Evolutionary conservation across 2,888 invertebrate species (phyloP).

Genomic region (Chirona hameri): DNA sequence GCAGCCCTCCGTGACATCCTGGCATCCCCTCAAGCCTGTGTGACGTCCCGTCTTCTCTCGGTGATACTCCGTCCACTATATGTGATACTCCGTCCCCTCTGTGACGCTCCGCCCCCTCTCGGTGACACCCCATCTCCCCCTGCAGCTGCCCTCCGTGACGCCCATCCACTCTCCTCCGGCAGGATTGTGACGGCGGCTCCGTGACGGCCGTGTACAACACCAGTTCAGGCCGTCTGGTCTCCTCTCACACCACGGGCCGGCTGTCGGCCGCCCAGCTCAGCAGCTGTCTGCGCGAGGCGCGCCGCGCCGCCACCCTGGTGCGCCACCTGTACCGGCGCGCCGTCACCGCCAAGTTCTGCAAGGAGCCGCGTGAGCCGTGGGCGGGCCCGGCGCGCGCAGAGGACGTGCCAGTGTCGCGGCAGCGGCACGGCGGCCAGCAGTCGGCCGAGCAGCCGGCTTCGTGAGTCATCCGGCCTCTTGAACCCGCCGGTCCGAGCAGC

Average conservation of each 20-base stretch:
- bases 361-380: constrained; percentile 22
- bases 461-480: too few species aligned
- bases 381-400: not conserved
- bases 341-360: not conserved
- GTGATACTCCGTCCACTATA: too few species aligned
- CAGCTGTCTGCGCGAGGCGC: not conserved
- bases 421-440: not conserved
- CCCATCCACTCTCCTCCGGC: not conserved
- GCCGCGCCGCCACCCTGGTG: not conserved
- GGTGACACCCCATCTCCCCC: too few species aligned
- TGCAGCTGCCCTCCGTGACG: too few species aligned
- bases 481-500: too few species aligned
- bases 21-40: too few species aligned
- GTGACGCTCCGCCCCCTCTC: too few species aligned
- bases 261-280: not conserved
- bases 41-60: too few species aligned
- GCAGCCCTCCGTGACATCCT: too few species aligned
- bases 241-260: not conserved
- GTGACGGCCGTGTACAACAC: not conserved
- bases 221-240: not conserved
- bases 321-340: not conserved
- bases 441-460: too few species aligned
- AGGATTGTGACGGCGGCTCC: not conserved
- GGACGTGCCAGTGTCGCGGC: not conserved
- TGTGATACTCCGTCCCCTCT: too few species aligned